Evolutionary conservation across 2,113 vertebrate genomes (phyloP), one percentile per base, ranked within the genome.

Genomic region (Copsychus sechellarum): DNA sequence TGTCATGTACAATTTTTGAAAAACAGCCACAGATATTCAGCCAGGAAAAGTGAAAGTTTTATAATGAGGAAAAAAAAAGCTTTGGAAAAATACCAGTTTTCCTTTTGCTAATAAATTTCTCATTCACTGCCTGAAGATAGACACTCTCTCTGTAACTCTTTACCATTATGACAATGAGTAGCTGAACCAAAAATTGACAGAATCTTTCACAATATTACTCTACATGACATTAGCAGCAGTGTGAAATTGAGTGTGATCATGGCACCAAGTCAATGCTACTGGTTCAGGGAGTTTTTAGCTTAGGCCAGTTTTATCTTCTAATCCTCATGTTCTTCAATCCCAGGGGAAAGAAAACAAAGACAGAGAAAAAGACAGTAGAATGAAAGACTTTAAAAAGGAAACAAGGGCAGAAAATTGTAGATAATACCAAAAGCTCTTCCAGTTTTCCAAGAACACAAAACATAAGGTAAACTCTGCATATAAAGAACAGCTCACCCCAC

Each of bases 191-290:
- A 95, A 96, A 90, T 84, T 81, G 85, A 64, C 72, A 93, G 88
- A 83, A n/a, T 90, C 47, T 58, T 95, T 90, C 86, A 95, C 72
- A 83, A 13, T 88, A 86, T 94, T 91, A 81, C 76, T 94, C 82
- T 79, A 80, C 76, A 47, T 45, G 72, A 88, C 94, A 78, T 85
- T 67, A 84, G 88, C 72, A 86, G 56, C 60, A 88, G 72, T 92
- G 92, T 86, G 90, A 95, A 96, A 95, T 88, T 93, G 92, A 94
- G 82, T 93, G 88, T 92, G 79, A 90, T 92, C 88, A 88, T 47
- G 92, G 90, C 21, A 87, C 43, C 61, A 78, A 36, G 34, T 25
- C 90, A 94, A 88, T 94, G 92, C 90, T 81, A 90, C 43, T 88
- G 69, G 72, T 94, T 92, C 93, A 71, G 77, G n/a, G 56, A 86